A percentile compares a stretch with the other conserved stretches of the same genome.
Evolutionary conservation across 2,797 vertebrate species (phyloP).

Genomic region (Cyclopterus lumpus): DNA sequence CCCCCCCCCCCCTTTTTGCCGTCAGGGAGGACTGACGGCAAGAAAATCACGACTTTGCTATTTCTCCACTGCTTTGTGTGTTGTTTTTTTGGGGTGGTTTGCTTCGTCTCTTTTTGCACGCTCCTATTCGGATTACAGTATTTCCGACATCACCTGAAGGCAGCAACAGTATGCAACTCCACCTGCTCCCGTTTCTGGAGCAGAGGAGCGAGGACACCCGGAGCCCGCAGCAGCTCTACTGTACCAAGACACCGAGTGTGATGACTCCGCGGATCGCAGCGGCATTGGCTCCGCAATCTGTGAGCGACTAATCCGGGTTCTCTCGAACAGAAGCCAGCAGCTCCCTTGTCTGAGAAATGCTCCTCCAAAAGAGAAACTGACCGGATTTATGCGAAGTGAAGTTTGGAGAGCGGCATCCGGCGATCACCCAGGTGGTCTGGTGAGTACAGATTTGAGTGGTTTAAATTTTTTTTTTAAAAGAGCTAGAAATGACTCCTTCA

Average conservation of each 20-base stretch:
- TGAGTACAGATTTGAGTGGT: slow-evolving; percentile 76
- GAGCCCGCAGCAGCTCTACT: slow-evolving; percentile 52
- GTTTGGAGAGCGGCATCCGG: slow-evolving; percentile 75
- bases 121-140: slow-evolving; percentile 24
- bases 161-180: slow-evolving; percentile 62
- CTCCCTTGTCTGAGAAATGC: slow-evolving; percentile 59
- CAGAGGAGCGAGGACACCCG: slow-evolving; percentile 55
- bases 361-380: slow-evolving; percentile 35
- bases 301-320: slow-evolving; percentile 30
- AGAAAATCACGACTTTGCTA: slow-evolving; percentile 30
- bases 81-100: not conserved
- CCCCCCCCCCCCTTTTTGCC: slow-evolving; percentile 37
- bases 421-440: slow-evolving; percentile 82
- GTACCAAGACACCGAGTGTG: slow-evolving; percentile 50
- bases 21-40: slow-evolving; percentile 2
- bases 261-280: slow-evolving; percentile 55
- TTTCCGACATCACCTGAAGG: slow-evolving; percentile 66
- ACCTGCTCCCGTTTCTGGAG: slow-evolving; percentile 57
- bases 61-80: not conserved
- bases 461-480: not conserved
- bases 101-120: not conserved
- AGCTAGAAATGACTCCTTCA: slow-evolving; percentile 1
- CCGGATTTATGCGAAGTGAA: slow-evolving; percentile 80
- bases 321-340: slow-evolving; percentile 30
- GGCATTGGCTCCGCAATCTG: slow-evolving; percentile 30